A percentile compares a stretch with the other conserved stretches of the same genome.
Conservation (phyloP, 2,888 invertebrate species). For the Lithosia quadra region DNA sequence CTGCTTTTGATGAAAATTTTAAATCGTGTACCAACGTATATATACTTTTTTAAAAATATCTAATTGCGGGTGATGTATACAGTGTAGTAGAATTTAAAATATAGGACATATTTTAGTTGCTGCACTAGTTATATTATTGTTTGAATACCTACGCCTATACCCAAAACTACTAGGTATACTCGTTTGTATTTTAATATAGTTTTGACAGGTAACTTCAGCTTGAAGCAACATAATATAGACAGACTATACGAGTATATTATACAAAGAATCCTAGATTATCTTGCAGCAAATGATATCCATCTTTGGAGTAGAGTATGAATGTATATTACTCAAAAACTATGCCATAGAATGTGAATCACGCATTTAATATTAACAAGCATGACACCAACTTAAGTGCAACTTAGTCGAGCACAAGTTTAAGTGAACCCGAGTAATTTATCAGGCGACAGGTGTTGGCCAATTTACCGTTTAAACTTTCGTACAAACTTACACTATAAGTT, state of each 20-base stretch:
- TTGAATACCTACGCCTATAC: too few relatives aligned
- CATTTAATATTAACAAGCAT: conserved; percentile 43
- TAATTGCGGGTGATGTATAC: too few relatives aligned
- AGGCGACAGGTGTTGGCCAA: conserved; percentile 59
- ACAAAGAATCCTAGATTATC: too few relatives aligned
- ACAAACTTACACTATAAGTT: conserved; percentile 39
- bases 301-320: too few relatives aligned
- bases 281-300: too few relatives aligned
- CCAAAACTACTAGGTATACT: too few relatives aligned
- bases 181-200: too few relatives aligned
- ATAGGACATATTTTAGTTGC: not conserved
- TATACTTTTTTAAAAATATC: not conserved
- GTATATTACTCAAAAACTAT: not conserved
- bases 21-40: not conserved
- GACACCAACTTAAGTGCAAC: conserved; percentile 27
- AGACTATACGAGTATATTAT: too few relatives aligned
- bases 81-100: not conserved
- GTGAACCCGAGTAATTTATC: conserved; percentile 56
- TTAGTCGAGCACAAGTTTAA: conserved; percentile 43
- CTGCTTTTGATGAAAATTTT: not conserved
- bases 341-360: conserved; percentile 29
- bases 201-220: too few relatives aligned
- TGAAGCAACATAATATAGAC: too few relatives aligned
- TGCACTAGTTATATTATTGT: too few relatives aligned
- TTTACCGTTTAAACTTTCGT: conserved; percentile 43